phyloP scores from a whole-genome alignment of 2,888 invertebrate species.

The Eupithecia dodoneata region DNA sequence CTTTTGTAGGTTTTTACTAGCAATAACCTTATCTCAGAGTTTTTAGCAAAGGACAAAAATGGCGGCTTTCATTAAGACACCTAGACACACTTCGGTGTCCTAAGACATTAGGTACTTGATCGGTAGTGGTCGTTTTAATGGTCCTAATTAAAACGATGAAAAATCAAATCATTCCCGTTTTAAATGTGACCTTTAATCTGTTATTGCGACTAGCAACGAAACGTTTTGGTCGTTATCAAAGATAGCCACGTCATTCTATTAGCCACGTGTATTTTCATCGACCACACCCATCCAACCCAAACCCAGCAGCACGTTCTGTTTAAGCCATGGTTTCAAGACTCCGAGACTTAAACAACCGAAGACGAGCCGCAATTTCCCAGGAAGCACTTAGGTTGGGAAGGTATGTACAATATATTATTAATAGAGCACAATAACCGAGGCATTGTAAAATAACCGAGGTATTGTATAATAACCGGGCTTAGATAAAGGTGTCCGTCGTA shows the following conservation, averaged over 20 bases:
- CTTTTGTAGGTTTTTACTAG: neutral
- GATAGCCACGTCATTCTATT: neutral
- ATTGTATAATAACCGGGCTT: conserved; percentile 20
- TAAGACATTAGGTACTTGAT: neutral
- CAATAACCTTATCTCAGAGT: neutral
- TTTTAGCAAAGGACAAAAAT: neutral
- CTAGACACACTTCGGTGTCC: neutral
- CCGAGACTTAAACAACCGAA: neutral
- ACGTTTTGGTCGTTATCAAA: neutral
- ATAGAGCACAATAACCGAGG: conserved; percentile 12
- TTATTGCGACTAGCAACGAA: neutral
- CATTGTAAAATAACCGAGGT: conserved; percentile 13
- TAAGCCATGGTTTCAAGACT: conserved; percentile 2
- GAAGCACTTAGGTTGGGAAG: neutral
- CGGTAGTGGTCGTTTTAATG: neutral
- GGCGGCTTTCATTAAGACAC: neutral
- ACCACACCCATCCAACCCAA: neutral
- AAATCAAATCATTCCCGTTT: too few relatives aligned
- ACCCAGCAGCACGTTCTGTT: neutral
- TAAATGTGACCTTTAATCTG: neutral
- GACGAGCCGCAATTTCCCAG: conserved; percentile 8
- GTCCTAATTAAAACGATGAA: neutral
- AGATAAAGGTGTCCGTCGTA: conserved; percentile 36
- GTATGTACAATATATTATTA: conserved; percentile 11
- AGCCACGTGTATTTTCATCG: neutral